Evolutionary conservation across 2,888 invertebrate species (phyloP).

Genomic region (Diadegma fenestrale): DNA sequence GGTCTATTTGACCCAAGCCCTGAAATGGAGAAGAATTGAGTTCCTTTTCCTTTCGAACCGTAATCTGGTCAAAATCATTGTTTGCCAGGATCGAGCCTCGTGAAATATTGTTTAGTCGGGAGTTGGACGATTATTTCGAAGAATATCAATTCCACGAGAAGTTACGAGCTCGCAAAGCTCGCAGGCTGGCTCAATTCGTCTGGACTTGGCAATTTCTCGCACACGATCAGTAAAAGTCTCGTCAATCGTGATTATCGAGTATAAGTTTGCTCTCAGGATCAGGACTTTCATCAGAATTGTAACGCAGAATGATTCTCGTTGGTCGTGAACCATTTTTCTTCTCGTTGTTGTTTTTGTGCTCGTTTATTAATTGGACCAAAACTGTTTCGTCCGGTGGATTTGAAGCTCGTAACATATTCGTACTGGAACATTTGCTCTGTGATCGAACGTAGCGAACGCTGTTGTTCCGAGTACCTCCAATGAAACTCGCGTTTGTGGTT

Average conservation of each 20-base stretch:
- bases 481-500: conserved; percentile 73
- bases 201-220: not conserved
- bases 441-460: conserved; percentile 61
- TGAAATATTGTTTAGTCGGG: not conserved
- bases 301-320: conserved; percentile 60
- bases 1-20: not conserved
- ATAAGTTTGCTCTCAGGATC: conserved; percentile 56
- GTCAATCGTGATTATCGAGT: conserved; percentile 46
- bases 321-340: conserved; percentile 44
- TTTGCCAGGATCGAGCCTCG: not conserved
- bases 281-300: conserved; percentile 50
- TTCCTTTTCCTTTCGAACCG: not conserved
- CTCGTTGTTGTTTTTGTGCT: conserved; percentile 59
- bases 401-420: conserved; percentile 47
- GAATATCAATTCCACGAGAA: not conserved
- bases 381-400: conserved; percentile 57
- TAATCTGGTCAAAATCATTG: not conserved
- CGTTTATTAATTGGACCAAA: conserved; percentile 62
- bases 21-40: not conserved
- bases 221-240: not conserved
- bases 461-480: conserved; percentile 56
- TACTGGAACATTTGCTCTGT: conserved; percentile 55
- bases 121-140: not conserved
- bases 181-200: not conserved
- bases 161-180: not conserved